Evolutionary conservation across 1,140 invertebrate species (phyloP).

Genomic region (Sycophaga agraensis): DNA sequence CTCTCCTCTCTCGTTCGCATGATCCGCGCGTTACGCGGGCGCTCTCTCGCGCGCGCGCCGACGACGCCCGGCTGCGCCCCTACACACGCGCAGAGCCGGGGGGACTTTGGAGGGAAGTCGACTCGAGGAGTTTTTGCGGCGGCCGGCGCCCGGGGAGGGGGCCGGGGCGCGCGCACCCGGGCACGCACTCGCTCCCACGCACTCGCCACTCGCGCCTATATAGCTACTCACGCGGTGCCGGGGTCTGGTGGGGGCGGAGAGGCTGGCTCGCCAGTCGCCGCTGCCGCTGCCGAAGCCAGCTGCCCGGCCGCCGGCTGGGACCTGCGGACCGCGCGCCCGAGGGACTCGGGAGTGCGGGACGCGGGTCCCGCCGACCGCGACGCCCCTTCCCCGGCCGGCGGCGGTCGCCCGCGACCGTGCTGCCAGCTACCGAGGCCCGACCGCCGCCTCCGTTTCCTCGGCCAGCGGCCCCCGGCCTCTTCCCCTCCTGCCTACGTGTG

Average conservation of each 20-base stretch:
- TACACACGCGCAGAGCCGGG: no score
- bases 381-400: no score
- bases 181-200: no score
- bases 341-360: no score
- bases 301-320: no score
- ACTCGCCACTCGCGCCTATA: background rate
- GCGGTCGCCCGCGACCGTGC: background rate
- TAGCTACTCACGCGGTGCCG: background rate
- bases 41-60: background rate
- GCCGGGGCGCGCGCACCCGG: background rate
- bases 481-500: no score
- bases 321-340: no score
- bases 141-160: conserved; percentile 13
- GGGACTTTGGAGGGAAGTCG: conserved; percentile 20
- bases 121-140: conserved; percentile 12
- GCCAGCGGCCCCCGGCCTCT: no score
- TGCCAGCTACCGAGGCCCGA: background rate
- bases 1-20: conserved; percentile 8
- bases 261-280: background rate
- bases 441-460: background rate
- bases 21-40: conserved; percentile 25
- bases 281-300: no score
- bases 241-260: background rate
- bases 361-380: no score
- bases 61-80: no score